A percentile compares a stretch with the other conserved stretches of the same genome.
Conservation (phyloP, 1,140 invertebrate genomes). For the Amphibalanus amphitrite region DNA sequence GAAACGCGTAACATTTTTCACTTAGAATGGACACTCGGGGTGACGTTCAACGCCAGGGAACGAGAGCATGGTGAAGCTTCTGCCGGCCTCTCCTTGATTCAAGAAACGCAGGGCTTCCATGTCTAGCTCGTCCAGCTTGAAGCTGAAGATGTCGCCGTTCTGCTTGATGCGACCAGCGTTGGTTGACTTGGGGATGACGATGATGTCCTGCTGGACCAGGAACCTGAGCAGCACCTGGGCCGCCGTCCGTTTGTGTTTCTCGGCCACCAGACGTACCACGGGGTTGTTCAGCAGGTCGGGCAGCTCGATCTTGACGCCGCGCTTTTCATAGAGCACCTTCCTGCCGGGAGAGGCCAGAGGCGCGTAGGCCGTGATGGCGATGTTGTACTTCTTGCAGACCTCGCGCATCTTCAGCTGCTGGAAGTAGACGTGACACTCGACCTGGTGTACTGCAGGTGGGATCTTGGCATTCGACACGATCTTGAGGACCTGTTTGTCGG, state of each 20-base stretch:
- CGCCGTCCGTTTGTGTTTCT: slow-evolving; percentile 20
- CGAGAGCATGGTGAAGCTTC: no score
- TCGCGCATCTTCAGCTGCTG: not conserved
- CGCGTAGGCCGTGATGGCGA: not conserved
- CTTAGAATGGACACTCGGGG: no score
- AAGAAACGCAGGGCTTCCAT: no score
- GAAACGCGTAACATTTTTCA: no score
- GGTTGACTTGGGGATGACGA: slow-evolving; percentile 24
- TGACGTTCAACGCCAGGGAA: no score
- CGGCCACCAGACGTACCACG: slow-evolving; percentile 21
- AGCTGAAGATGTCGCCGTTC: slow-evolving; percentile 19
- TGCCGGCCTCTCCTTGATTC: no score
- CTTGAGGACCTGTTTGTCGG: not conserved
- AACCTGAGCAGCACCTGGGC: slow-evolving; percentile 26
- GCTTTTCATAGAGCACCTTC: slow-evolving; percentile 7
- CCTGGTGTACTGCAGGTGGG: not conserved
- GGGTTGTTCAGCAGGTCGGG: not conserved
- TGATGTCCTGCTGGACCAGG: slow-evolving; percentile 22
- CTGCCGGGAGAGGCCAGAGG: not conserved
- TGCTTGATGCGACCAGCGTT: slow-evolving; percentile 20
- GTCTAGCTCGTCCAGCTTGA: no score
- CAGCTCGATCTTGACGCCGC: not conserved
- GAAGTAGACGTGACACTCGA: not conserved
- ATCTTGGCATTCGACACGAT: not conserved
- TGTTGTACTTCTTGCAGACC: not conserved